Evolutionary conservation across 2,113 vertebrate genomes (phyloP), one percentile per base, ranked within the genome.

Genomic region (Ibidorhyncha struthersii): DNA sequence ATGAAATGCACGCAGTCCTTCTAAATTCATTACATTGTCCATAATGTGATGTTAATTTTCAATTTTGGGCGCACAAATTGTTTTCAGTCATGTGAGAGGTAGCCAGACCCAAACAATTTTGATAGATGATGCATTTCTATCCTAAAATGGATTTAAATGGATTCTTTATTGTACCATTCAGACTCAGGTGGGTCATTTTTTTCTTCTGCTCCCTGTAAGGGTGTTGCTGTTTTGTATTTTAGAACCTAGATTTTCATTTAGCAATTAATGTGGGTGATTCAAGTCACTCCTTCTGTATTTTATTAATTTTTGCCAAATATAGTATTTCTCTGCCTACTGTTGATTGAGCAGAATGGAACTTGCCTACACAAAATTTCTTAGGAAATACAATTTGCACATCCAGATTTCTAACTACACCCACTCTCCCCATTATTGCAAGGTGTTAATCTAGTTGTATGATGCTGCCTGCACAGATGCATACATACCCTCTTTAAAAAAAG

Each of bases 361-460:
- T 97, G 86, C 93, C 96, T 96, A 96, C 94, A 95, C 93, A 92
- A 89, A 93, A 92, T 97, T 97, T 96, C 86, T 94, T 91, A 92
- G 95, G 94, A 97, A 96, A 97, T 96, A 97, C 92, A 96, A 94
- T 96, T 94, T 96, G 94, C 93, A 96, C 95, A 97, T 97, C 92
- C 93, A 96, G 90, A 92, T 97, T 97, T 96, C 90, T 93, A 72
- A 56, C 82, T 94, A 97, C 93, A 82, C 91, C 94, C 90, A 96
- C 94, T 96, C 86, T 96, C 91, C 72, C 76, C 90, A 92, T 97
- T 92, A 95, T 93, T 96, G 79, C 79, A 97, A 94, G 91, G 96
- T 95, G 89, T 86, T 97, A 94, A 94, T 96, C 93, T 96, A 63
- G 93, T 95, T 93, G 76, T 97, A 47, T 49, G 91, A 65, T 95